A percentile compares a stretch with the other conserved stretches of the same genome.
phyloP scores from a whole-genome alignment of 2,888 invertebrate genomes.

The Allygus modestus region DNA sequence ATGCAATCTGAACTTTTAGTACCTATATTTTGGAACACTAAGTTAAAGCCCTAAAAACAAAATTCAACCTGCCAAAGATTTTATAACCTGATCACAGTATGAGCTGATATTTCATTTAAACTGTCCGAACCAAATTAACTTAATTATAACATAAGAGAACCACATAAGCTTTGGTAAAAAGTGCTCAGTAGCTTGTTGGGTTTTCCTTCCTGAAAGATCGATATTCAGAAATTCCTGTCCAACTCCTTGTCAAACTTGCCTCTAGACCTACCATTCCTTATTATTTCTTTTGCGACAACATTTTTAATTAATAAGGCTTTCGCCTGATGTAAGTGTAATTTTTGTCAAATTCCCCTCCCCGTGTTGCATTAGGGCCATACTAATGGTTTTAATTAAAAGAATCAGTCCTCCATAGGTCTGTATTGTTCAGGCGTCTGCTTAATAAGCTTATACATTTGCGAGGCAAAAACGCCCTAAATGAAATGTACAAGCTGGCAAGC shows the following conservation, averaged over 20 bases:
- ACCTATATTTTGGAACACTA: too few species aligned
- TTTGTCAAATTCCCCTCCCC: slow-evolving; percentile 37
- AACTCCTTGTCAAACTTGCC: too few species aligned
- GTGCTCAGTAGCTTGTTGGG: too few species aligned
- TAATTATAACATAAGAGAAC: too few species aligned
- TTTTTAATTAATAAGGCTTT: slow-evolving; percentile 52
- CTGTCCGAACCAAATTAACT: too few species aligned
- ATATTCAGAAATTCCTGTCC: too few species aligned
- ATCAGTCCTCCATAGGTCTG: slow-evolving; percentile 52
- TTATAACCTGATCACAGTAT: too few species aligned
- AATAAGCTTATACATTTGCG: slow-evolving; percentile 58
- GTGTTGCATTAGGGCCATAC: slow-evolving; percentile 44
- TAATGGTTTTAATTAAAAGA: slow-evolving; percentile 60
- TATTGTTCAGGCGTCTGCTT: slow-evolving; percentile 20
- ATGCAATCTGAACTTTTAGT: too few species aligned
- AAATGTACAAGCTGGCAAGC: slow-evolving; percentile 45
- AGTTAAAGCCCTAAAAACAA: too few species aligned
- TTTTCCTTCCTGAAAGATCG: not conserved
- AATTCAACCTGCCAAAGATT: too few species aligned
- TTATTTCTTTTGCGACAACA: slow-evolving; percentile 8
- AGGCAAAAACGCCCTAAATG: slow-evolving; percentile 45
- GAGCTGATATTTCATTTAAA: too few species aligned
- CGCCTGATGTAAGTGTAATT: slow-evolving; percentile 31
- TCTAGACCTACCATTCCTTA: not conserved
- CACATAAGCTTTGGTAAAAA: too few species aligned